Evolutionary conservation across 1,140 invertebrate species (phyloP).

Genomic region (Eulimnadia texana): DNA sequence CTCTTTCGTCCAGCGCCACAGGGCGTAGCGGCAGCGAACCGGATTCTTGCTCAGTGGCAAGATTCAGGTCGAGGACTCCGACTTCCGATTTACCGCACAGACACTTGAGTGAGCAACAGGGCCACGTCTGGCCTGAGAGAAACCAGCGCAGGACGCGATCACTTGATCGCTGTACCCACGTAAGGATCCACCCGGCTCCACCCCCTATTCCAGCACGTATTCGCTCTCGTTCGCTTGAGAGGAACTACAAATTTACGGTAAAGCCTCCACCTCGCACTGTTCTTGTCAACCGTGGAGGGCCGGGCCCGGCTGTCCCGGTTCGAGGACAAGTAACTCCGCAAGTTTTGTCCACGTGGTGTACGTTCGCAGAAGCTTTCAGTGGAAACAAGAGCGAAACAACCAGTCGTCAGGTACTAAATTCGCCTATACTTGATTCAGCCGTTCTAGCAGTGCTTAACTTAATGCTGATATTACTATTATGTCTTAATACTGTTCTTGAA

Average conservation of each 20-base stretch:
- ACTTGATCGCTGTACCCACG: slow-evolving; percentile 21
- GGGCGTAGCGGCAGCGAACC: background rate
- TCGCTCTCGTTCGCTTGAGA: slow-evolving; percentile 25
- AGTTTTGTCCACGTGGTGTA: slow-evolving; percentile 10
- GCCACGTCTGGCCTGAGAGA: background rate
- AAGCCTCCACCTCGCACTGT: slow-evolving; percentile 8
- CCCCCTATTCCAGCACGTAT: slow-evolving; percentile 12
- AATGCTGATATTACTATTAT: too few species aligned
- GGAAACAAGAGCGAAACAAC: background rate
- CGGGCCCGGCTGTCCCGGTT: slow-evolving; percentile 8
- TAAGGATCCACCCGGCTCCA: background rate
- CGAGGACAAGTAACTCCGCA: slow-evolving; percentile 7
- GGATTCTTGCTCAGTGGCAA: background rate
- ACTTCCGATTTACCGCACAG: slow-evolving; percentile 3
- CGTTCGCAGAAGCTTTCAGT: slow-evolving; percentile 5
- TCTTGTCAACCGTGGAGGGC: slow-evolving; percentile 14
- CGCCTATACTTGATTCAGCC: background rate
- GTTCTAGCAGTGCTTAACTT: background rate
- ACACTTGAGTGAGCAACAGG: background rate
- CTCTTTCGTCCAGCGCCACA: background rate
- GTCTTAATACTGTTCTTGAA: too few species aligned
- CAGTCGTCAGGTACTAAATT: background rate
- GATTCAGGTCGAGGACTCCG: background rate
- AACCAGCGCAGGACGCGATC: slow-evolving; percentile 22
- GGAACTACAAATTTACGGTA: slow-evolving; percentile 24